A percentile compares a stretch with the other conserved stretches of the same genome.
Conservation (phyloP, 2,888 invertebrate genomes). For the Leptopilina syphax region DNA sequence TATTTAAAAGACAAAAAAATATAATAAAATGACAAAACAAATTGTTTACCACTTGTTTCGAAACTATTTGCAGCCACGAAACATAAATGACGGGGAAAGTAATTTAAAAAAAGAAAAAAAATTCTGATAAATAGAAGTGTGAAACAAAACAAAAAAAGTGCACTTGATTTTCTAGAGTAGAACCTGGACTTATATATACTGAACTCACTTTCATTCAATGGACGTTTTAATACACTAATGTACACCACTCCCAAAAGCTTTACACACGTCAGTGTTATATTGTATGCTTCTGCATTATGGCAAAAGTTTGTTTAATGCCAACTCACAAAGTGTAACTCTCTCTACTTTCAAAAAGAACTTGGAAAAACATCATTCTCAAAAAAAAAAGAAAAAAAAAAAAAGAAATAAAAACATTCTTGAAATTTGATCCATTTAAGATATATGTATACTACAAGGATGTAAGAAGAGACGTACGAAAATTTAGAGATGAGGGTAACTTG, state of each 20-base stretch:
- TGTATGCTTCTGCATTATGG: constrained; percentile 32
- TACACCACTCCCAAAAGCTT: constrained; percentile 44
- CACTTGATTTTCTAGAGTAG: background rate
- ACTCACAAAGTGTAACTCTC: constrained; percentile 16
- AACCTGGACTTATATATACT: constrained; percentile 4
- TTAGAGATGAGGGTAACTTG: constrained; percentile 10
- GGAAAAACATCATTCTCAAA: background rate
- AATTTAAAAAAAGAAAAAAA: no score
- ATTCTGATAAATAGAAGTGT: constrained; percentile 9
- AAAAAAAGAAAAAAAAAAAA: background rate
- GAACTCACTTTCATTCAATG: constrained; percentile 43
- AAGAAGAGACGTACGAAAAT: constrained; percentile 10
- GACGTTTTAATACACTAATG: constrained; percentile 52
- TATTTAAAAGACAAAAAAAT: no score
- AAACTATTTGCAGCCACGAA: no score
- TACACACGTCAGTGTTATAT: constrained; percentile 12
- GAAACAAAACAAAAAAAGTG: background rate
- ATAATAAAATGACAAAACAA: no score
- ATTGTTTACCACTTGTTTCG: no score
- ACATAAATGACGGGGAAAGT: no score
- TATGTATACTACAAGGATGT: background rate
- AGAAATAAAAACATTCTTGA: background rate
- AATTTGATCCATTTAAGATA: constrained; percentile 17
- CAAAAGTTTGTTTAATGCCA: constrained; percentile 44
- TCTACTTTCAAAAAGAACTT: constrained; percentile 24